Percentiles rank a stretch among this genome's conserved stretches.
These are phyloP conservation scores for Helicoverpa armigera DNA, from an alignment of 1,140 invertebrate species.

Conservation along the genomic window DNA sequence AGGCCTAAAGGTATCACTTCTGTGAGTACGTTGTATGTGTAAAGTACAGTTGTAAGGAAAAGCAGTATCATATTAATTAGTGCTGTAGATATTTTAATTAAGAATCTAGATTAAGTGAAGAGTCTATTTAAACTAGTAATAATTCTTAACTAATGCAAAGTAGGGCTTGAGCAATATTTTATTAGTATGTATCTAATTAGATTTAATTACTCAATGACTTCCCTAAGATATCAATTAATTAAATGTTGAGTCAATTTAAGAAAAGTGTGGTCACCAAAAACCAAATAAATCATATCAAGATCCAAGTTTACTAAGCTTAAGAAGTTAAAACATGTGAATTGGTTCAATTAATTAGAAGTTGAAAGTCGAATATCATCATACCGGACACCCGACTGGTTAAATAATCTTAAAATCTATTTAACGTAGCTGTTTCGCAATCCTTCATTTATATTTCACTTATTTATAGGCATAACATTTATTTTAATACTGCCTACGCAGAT, in stretches of 20 bases:
- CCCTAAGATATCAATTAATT: conserved; percentile 24
- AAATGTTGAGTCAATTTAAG: background rate
- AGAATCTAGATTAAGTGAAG: conserved; percentile 8
- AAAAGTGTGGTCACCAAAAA: conserved; percentile 1
- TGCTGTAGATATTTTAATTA: conserved; percentile 16
- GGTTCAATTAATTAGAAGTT: conserved; percentile 1
- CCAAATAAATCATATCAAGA: background rate
- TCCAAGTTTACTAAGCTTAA: background rate
- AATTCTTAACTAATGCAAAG: conserved; percentile 24
- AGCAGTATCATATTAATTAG: conserved; percentile 15
- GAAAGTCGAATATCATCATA: background rate
- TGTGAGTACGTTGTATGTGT: conserved; percentile 21
- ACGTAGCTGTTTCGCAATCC: background rate
- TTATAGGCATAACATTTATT: no score
- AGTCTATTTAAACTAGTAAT: conserved; percentile 31
- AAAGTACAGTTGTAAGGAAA: conserved; percentile 18
- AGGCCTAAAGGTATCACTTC: background rate
- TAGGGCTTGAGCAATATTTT: conserved; percentile 39
- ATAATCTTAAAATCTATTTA: background rate
- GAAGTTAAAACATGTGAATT: background rate
- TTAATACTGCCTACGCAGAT: no score
- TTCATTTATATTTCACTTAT: no score
- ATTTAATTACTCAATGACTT: conserved; percentile 37
- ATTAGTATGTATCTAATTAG: conserved; percentile 11
- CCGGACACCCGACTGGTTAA: conserved; percentile 27